Conservation (phyloP, 2,888 invertebrate genomes). For the Athalia cordata region DNA sequence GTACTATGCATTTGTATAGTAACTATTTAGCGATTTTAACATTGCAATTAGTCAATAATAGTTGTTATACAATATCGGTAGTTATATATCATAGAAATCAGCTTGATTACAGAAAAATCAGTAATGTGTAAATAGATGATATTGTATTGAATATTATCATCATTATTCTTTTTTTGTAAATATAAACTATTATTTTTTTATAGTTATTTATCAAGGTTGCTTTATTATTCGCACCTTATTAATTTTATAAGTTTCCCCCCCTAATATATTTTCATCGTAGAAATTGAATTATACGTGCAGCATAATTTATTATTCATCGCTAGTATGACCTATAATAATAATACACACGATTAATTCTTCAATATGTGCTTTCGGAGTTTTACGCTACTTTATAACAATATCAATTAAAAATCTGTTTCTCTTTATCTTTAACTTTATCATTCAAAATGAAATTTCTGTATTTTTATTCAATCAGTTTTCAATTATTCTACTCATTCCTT, state of each 20-base stretch:
- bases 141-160: neutral
- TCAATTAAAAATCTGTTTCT: too few relatives aligned
- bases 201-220: conserved; percentile 49
- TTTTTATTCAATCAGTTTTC: conserved; percentile 5
- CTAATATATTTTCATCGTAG: conserved; percentile 42
- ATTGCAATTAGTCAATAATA: too few relatives aligned
- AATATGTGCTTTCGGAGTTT: too few relatives aligned
- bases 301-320: too few relatives aligned
- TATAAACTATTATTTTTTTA: conserved; percentile 58
- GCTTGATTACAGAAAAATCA: conserved; percentile 4
- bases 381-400: too few relatives aligned
- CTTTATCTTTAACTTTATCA: too few relatives aligned
- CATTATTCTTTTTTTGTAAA: conserved; percentile 55
- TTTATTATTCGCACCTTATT: conserved; percentile 55
- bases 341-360: too few relatives aligned
- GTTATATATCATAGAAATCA: neutral
- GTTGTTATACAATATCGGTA: too few relatives aligned
- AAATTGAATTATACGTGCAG: neutral
- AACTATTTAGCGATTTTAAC: too few relatives aligned
- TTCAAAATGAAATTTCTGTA: neutral
- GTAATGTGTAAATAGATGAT: neutral
- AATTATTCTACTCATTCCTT: neutral
- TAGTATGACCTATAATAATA: too few relatives aligned
- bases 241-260: conserved; percentile 33
- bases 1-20: too few relatives aligned